Percentiles rank a stretch among this genome's conserved stretches.
These are phyloP conservation scores for Rhinolophus sinicus DNA, from an alignment of 2,113 vertebrate genomes.

Conservation along the genomic window DNA sequence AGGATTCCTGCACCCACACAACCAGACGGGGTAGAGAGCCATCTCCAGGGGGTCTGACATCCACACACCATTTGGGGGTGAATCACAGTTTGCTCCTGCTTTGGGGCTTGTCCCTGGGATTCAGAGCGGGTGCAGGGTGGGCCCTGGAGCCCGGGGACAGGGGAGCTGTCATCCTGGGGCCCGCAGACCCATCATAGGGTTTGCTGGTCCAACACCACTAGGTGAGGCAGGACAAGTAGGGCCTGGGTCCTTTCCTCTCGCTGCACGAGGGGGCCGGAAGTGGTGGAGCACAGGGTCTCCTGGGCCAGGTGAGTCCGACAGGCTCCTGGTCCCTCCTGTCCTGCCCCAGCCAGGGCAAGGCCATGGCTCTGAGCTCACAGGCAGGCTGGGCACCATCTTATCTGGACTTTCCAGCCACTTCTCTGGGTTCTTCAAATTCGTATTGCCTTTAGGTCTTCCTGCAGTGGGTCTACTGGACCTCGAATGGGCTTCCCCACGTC, in stretches of 20 bases:
- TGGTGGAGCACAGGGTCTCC: neutral
- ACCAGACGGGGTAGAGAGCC: neutral
- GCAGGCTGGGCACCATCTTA: neutral
- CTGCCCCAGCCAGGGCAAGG: neutral
- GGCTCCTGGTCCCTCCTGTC: neutral
- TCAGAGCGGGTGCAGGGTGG: neutral
- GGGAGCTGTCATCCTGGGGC: neutral
- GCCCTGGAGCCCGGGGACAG: neutral
- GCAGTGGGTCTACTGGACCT: rapidly evolving
- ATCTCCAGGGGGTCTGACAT: neutral
- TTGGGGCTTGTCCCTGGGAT: neutral
- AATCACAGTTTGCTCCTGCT: neutral
- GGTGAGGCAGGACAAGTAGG: neutral
- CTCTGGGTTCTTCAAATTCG: neutral
- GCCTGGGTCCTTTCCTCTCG: neutral
- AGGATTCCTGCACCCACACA: neutral
- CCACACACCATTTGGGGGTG: rapidly evolving
- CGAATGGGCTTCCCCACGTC: rapidly evolving
- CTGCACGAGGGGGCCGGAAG: neutral
- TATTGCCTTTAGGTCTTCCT: rapidly evolving
- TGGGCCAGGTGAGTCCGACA: neutral
- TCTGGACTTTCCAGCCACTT: neutral
- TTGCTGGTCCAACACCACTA: neutral
- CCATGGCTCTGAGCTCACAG: neutral
- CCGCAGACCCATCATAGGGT: neutral